Percentiles rank a stretch among this genome's conserved stretches.
These are phyloP conservation scores for Hormiphora californensis DNA, from an alignment of 37 sponge, comb jelly and placozoan species.

Conservation along the genomic window DNA sequence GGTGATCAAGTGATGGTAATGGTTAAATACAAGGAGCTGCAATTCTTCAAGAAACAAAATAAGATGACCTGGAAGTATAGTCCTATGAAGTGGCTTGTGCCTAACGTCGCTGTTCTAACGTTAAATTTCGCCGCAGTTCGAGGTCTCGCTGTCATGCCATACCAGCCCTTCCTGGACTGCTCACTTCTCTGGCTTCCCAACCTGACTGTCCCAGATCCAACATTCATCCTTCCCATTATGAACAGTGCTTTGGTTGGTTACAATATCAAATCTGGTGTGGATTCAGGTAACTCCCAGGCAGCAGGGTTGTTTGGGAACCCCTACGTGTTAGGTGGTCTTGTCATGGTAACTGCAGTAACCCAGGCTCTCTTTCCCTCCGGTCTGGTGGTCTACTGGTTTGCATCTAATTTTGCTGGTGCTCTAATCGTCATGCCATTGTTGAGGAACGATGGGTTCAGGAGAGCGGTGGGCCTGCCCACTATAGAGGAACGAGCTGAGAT, in stretches of 20 bases:
- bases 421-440: neutral
- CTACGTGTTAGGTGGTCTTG: too few relatives aligned
- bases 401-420: neutral
- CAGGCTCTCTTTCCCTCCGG: conserved; percentile 29
- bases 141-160: neutral
- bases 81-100: neutral
- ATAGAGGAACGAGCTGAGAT: neutral
- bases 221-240: neutral
- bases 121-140: neutral
- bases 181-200: conserved; percentile 17
- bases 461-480: neutral
- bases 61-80: conserved; percentile 22
- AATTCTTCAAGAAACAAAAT: neutral
- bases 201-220: neutral
- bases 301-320: neutral
- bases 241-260: neutral
- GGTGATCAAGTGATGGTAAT: neutral
- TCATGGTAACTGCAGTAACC: neutral
- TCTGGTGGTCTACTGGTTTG: conserved; percentile 16
- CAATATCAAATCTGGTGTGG: neutral
- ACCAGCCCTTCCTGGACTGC: neutral
- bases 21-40: neutral
- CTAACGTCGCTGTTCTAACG: neutral
- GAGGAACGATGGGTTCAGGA: neutral
- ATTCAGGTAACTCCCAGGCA: neutral